These are phyloP conservation scores for Crypturellus tataupa DNA, from an alignment of 2,797 vertebrate species.

Conservation along the genomic window DNA sequence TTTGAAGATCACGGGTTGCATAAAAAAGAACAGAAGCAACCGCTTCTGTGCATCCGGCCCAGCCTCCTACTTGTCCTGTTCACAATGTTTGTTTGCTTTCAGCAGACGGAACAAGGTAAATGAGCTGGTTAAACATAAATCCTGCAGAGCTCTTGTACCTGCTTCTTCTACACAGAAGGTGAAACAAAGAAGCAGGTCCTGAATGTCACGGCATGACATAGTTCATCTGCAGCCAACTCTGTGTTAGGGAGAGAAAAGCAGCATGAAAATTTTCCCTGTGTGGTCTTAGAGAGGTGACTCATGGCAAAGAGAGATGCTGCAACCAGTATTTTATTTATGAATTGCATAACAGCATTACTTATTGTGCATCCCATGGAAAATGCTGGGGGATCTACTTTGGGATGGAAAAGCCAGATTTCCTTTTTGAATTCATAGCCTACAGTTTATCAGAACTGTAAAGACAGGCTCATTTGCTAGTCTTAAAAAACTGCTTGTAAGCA, in stretches of 20 bases:
- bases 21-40: not conserved
- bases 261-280: not conserved
- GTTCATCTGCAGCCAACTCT: not conserved
- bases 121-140: constrained; percentile 36
- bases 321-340: not conserved
- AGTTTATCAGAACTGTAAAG: not conserved
- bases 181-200: not conserved
- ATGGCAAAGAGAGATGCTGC: not conserved
- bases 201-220: not conserved
- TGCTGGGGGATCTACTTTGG: not conserved
- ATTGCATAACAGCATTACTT: not conserved
- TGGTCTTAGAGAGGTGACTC: not conserved
- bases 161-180: not conserved
- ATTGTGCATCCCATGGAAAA: not conserved
- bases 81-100: constrained; percentile 5
- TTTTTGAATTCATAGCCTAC: not conserved
- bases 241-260: not conserved
- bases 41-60: not conserved
- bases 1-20: not conserved
- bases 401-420: not conserved
- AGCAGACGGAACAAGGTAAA: constrained; percentile 40
- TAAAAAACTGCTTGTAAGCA: not conserved
- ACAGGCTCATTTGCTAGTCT: not conserved
- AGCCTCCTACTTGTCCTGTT: not conserved
- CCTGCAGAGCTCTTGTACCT: not conserved